Base-by-base conservation (phyloP, 2,797 vertebrate species). In the Acrocephalus scirpaceus region DNA sequence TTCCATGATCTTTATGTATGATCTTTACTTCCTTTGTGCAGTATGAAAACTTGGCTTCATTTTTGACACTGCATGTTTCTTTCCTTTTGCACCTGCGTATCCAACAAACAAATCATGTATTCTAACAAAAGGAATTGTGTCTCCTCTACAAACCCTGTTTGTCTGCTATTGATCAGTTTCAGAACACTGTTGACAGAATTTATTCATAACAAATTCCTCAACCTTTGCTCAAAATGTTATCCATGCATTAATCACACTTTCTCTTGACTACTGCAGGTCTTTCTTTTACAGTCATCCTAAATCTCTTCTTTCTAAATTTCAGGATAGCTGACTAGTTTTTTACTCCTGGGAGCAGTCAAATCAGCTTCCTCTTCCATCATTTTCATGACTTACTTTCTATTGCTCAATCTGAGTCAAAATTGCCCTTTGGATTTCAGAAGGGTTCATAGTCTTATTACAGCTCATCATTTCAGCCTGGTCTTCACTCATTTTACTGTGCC, bases 201-300 rank as follows among this genome's bases (percentile, higher is more conserved):
- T 93, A 80, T 91, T 96, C 91, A 93, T 86, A 83, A 87, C 80
- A 93, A 88, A 96, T 91, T 85, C 85, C 32, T 64, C 80, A 73
- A 29, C 76, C 93, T 93, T 83, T 91, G 91, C 13, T 30, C 86
- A 95, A 91, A 95, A 89, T 84, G 74, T 91, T 96, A 79, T 56
- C 91, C 74, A 14, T 62, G 83, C 82, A 95, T 96, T 95, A 90
- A 97, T 96, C 96, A 90, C 84, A 89, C 95, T 88, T 94, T 86
- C 48, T 79, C 57, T 38, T 88, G 84, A 93, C 75, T 91, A 40
- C 36, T 86, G 83, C 90, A 83, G 54, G 91, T 97, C 92, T 86
- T 80, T 83, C 74, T 95, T 90, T 96, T 91, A 92, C 4, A 20
- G 77, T 84, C 80, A 89, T 91, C 71, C 81, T 94, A 96, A 96